These are phyloP conservation scores for Eulemur mongoz DNA, from an alignment of 2,797 vertebrate genomes.

Conservation along the genomic window DNA sequence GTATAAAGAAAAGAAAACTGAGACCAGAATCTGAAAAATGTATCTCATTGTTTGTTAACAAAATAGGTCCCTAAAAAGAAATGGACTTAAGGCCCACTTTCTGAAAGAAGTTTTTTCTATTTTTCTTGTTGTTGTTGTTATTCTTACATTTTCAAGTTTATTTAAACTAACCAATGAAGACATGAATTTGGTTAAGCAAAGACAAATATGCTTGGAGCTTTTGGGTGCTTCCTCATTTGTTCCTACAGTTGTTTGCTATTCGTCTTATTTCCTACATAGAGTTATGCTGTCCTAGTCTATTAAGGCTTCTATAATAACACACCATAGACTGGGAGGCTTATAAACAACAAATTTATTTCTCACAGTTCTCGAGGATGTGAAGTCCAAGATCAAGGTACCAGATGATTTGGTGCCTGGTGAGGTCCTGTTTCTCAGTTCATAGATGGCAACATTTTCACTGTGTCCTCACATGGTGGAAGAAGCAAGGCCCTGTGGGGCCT, in stretches of 20 bases:
- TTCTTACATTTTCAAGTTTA: background rate
- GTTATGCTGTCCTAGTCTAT: background rate
- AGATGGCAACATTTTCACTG: background rate
- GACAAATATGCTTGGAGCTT: background rate
- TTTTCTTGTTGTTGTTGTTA: background rate
- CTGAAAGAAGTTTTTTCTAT: background rate
- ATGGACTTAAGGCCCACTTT: background rate
- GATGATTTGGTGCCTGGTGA: background rate
- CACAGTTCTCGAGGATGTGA: background rate
- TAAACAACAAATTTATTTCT: background rate
- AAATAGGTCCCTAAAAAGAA: background rate
- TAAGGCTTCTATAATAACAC: background rate
- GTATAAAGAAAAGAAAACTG: background rate
- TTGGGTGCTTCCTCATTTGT: background rate
- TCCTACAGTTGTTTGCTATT: background rate
- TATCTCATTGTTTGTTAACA: background rate
- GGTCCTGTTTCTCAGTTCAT: background rate
- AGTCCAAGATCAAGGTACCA: background rate
- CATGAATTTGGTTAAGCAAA: slow-evolving; percentile 1
- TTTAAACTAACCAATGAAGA: background rate
- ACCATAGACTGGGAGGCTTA: background rate
- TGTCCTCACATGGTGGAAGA: background rate
- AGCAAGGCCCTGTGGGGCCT: no score
- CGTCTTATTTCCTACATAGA: background rate
- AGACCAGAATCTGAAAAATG: background rate